Base-by-base conservation (phyloP, 2,113 vertebrate genomes). In the Phrynosoma blainvillii region DNA sequence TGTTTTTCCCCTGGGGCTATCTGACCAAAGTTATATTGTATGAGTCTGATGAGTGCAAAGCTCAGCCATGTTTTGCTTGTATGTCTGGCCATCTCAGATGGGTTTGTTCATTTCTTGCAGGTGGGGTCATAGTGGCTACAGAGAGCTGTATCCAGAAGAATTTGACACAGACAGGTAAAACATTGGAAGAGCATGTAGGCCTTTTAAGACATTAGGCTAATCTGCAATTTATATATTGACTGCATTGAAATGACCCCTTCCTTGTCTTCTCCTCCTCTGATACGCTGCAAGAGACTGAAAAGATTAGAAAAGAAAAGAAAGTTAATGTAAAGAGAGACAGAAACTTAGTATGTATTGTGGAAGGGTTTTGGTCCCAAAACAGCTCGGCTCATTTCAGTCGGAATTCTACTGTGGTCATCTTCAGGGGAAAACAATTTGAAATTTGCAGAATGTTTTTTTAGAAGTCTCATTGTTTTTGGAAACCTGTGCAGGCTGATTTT, bases 81-180 rank as follows among this genome's bases (percentile, higher is more conserved):
- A 54, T 85, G 52, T 84, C 18, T 84, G 84, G 90, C 1, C 79
- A n/a, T 83, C 16, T 82, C n/a, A 47, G 0, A 84, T 84, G 16
- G 91, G 93, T 89, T 89, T 86, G 54, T 1, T 93, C 1, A 88
- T 91, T 89, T 77, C 32, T 94, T 94, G 78, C 91, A 98, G 97
- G 56, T 98, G 99, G 99, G 98, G 98, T 89, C 99, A 99, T 92
- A 99, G 98, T 94, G 99, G 99, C n/a, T 99, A 99, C 92, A 99
- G 98, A 94, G 99, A 99, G 94, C 94, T 99, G 88, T 99, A 99
- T 89, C 99, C 99, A 32, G 99, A 99, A 90, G 98, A 99, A 92
- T 99, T 99, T 94, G 95, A 98, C 89, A 97, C 97, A n/a, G 98
- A 98, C 81, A 94, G 98, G 99, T 99, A 97, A 97, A 93, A 36